Evolutionary conservation across 2,797 vertebrate genomes (phyloP).

Genomic region (Dipus sagitta): DNA sequence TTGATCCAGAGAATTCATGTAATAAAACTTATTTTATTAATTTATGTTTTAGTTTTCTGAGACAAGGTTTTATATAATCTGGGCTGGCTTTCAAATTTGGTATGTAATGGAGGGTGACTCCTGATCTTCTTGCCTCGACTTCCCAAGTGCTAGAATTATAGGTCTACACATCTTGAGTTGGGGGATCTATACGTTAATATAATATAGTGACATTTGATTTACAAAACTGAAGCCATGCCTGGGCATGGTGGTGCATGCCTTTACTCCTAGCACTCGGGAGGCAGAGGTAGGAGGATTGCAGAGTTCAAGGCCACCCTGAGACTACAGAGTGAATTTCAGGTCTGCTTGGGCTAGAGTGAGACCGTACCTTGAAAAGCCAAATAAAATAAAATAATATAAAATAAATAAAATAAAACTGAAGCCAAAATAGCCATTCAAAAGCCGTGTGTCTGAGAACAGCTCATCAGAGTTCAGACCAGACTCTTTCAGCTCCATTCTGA

Average conservation of each 20-base stretch:
- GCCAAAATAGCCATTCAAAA: too few species aligned
- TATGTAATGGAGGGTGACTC: background rate
- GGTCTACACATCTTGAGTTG: background rate
- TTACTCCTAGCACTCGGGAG: too few species aligned
- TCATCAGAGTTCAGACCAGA: background rate
- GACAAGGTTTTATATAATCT: background rate
- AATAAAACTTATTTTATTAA: background rate
- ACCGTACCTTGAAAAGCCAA: too few species aligned
- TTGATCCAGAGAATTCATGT: background rate
- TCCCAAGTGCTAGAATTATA: background rate
- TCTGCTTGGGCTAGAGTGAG: too few species aligned
- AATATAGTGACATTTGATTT: slow-evolving; percentile 21
- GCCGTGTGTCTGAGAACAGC: background rate
- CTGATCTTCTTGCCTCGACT: background rate
- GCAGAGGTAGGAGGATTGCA: too few species aligned
- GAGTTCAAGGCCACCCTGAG: too few species aligned
- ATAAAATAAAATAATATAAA: too few species aligned
- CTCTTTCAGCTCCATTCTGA: background rate
- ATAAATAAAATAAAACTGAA: too few species aligned
- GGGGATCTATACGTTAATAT: background rate
- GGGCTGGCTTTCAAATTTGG: too few species aligned
- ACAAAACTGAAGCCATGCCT: background rate
- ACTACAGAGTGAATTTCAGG: too few species aligned
- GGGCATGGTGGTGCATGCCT: too few species aligned
- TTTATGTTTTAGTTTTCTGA: background rate